Evolutionary conservation across 2,113 vertebrate species (phyloP), one percentile per base, ranked within the genome.

Genomic region (Toxotes chatareus): DNA sequence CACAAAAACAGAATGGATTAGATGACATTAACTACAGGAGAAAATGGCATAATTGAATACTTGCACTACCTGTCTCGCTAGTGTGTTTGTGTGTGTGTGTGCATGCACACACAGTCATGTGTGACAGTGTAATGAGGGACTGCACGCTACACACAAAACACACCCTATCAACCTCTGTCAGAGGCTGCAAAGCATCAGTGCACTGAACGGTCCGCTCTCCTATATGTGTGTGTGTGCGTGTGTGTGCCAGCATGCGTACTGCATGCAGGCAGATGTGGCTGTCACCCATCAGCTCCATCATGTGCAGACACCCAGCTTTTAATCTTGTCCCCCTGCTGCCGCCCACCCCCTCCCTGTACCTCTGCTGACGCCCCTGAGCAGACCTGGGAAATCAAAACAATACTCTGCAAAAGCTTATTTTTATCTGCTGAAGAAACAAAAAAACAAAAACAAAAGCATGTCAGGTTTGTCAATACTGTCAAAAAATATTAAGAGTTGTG

Each of bases 271-370:
- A 87, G 82, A 94, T 78, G 61, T 70, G 73, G 87, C 89, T 90
- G 92, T 93, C 92, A 93, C 90, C 92, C 88, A 89, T 94, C 95
- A 93, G 87, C 89, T 89, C 92, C 88, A 83, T 92, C 92, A 91
- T 88, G 76, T 73, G 80, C 80, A 91, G 86, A 89, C 91, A 89
- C 76, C 61, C 73, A 65, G 75, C 63, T 88, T 91, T 91, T 90
- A 90, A 92, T 92, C 72, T 84, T 21, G 32, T 5, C n/a, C 83
- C 17, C 32, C 27, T n/a, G 34, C n/a, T 27, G 27, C 27, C 27
- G 27, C 27, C 27, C 55, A 27, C 31, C 42, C 17, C 21, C 59
- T 12, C 2, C 19, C 1, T n/a, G 4, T 46, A 13, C 31, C 76
- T 56, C 73, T 14, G 60, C 63, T 46, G 61, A 73, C 81, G 63